Evolutionary conservation across 2,113 vertebrate species (phyloP).

Genomic region (Emydocephalus ijimae): DNA sequence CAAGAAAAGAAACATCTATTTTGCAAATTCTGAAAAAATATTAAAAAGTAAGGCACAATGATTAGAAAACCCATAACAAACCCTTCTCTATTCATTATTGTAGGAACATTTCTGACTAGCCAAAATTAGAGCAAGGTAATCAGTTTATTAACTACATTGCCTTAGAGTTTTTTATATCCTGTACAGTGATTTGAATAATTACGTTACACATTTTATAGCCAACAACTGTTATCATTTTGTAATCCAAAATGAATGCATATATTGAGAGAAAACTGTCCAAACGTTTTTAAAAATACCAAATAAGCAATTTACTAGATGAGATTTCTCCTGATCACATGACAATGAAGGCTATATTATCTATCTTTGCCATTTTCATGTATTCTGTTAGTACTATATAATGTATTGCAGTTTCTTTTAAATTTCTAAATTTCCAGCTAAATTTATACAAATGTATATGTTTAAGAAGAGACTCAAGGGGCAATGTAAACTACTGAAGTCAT

Average conservation of each 20-base stretch:
- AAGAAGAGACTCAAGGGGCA: neutral
- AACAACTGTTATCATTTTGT: neutral
- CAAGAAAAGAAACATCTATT: conserved; percentile 59
- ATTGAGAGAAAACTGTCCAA: neutral
- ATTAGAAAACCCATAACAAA: conserved; percentile 54
- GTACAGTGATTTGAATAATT: neutral
- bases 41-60: conserved; percentile 73
- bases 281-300: neutral
- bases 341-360: neutral
- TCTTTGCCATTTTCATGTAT: neutral
- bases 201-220: neutral
- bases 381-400: neutral
- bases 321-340: neutral
- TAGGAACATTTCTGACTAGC: conserved; percentile 42
- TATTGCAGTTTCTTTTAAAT: neutral
- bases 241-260: neutral
- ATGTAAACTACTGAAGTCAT: neutral
- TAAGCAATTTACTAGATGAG: neutral
- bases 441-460: neutral
- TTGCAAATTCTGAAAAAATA: conserved; percentile 64
- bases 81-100: neutral
- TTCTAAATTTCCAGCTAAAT: neutral
- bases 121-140: neutral
- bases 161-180: neutral
- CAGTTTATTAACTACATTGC: neutral